Percentiles rank a stretch among this genome's conserved stretches.
These are phyloP conservation scores for Fregata magnificens DNA, from an alignment of 2,113 vertebrate genomes.

Conservation along the genomic window DNA sequence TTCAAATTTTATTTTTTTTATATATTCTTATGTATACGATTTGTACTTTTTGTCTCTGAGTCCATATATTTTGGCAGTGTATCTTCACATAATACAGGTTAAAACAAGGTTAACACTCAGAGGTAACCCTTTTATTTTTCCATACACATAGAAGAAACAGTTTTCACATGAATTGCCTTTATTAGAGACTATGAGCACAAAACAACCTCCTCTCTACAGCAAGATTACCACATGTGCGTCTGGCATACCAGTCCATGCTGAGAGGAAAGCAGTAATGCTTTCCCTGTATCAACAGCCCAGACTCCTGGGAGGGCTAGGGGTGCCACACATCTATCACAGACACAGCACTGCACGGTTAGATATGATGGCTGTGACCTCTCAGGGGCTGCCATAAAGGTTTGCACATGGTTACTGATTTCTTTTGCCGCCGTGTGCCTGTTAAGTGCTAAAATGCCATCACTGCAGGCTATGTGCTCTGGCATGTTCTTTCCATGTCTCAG, in stretches of 20 bases:
- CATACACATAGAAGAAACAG: neutral
- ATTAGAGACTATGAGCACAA: neutral
- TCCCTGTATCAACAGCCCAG: neutral
- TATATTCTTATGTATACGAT: neutral
- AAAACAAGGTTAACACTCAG: neutral
- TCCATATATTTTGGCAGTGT: neutral
- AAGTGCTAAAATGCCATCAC: neutral
- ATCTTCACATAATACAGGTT: neutral
- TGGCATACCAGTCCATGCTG: neutral
- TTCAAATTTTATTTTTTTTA: neutral
- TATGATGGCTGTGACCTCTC: neutral
- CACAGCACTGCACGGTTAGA: neutral
- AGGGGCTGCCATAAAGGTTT: neutral
- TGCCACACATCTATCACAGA: neutral
- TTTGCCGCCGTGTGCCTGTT: neutral
- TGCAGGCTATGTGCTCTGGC: neutral
- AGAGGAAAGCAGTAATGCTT: neutral
- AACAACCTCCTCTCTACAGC: neutral
- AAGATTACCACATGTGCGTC: neutral
- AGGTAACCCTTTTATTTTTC: neutral
- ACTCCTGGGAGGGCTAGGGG: neutral
- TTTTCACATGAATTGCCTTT: neutral
- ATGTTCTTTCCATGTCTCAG: neutral
- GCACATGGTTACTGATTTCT: neutral
- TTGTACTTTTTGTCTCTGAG: neutral